A percentile compares a stretch with the other conserved stretches of the same genome.
Conservation (phyloP, 2,888 invertebrate genomes). For the Tenthredo livida region DNA sequence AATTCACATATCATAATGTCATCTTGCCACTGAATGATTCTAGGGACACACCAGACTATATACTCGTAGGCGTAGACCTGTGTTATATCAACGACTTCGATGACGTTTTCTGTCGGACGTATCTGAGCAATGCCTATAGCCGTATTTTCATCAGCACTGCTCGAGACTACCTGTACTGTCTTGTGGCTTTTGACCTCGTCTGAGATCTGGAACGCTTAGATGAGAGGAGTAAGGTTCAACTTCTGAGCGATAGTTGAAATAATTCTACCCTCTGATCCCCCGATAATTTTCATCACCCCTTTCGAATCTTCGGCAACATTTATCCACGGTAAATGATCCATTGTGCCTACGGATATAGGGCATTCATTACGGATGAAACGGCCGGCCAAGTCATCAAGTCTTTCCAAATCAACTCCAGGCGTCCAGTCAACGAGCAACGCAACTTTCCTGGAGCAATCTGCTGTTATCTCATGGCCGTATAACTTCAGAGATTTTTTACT, state of each 20-base stretch:
- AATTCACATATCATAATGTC: background rate
- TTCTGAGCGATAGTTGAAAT: background rate
- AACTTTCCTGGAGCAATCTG: background rate
- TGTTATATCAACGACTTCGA: background rate
- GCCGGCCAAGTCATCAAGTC: background rate
- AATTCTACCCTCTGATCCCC: background rate
- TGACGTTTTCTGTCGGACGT: background rate
- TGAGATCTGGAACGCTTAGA: background rate
- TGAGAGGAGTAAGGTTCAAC: background rate
- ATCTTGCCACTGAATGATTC: background rate
- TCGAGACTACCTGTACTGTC: background rate
- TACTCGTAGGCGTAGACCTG: background rate
- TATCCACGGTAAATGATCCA: background rate
- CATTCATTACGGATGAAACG: background rate
- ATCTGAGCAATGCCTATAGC: background rate
- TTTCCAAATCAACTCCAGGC: background rate
- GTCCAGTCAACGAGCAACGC: conserved; percentile 9
- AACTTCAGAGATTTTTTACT: background rate
- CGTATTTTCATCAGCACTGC: background rate
- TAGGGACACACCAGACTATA: conserved; percentile 16
- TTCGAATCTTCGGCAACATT: background rate
- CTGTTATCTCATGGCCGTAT: background rate
- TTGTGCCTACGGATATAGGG: background rate
- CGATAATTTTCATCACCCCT: background rate
- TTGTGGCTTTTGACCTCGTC: too few relatives aligned